Evolutionary conservation across 2,888 invertebrate genomes (phyloP).

Genomic region (Cacoxenus indagator): DNA sequence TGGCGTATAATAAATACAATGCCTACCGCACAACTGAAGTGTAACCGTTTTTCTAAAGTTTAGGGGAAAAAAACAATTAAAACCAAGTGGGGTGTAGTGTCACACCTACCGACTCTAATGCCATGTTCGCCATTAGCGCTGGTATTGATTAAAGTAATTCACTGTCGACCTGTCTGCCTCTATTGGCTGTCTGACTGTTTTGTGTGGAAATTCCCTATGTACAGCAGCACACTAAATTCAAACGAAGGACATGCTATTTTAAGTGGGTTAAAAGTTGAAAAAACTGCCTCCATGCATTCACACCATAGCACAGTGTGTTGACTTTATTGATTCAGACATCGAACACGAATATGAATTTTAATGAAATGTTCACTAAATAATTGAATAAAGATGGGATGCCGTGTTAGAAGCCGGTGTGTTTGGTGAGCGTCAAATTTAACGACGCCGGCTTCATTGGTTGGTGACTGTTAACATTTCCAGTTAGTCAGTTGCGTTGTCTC

Average conservation of each 20-base stretch:
- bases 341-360: too few species aligned
- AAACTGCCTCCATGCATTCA: conserved; percentile 37
- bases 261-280: conserved; percentile 60
- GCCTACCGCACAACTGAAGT: too few species aligned
- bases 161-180: conserved; percentile 34
- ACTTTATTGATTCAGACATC: conserved; percentile 10
- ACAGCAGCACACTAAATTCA: conserved; percentile 27
- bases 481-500: too few species aligned
- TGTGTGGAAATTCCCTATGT: conserved; percentile 54
- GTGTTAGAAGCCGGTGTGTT: too few species aligned
- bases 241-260: conserved; percentile 61
- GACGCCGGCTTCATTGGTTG: too few species aligned
- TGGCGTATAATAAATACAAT: too few species aligned
- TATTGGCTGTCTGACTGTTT: too few species aligned
- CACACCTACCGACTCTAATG: not conserved
- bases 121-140: not conserved
- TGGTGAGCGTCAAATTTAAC: too few species aligned
- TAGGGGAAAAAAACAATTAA: not conserved
- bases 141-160: conserved; percentile 46
- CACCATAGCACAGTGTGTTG: not conserved
- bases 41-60: not conserved
- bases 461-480: too few species aligned
- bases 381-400: too few species aligned
- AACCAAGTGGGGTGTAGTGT: not conserved
- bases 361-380: too few species aligned